Conservation (phyloP, 1,140 invertebrate species). For the Homalodisca vitripennis region DNA sequence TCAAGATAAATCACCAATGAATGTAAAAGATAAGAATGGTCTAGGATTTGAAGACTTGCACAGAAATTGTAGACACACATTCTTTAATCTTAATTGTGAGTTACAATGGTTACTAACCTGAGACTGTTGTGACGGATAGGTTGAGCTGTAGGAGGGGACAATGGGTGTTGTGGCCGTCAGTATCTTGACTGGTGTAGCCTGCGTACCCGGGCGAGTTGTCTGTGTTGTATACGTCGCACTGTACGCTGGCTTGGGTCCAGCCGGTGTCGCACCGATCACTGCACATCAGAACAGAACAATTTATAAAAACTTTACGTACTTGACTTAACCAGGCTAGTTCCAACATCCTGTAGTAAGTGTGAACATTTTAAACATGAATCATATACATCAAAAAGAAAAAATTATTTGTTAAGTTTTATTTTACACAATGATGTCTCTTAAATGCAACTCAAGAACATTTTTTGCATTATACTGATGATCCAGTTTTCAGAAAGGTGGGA, state of each 20-base stretch:
- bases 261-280: conserved; percentile 28
- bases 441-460: no score
- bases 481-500: no score
- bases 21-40: no score
- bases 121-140: conserved; percentile 32
- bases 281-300: neutral
- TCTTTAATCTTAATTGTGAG: conserved; percentile 15
- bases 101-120: conserved; percentile 34
- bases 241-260: conserved; percentile 49
- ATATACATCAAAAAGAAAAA: no score
- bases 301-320: no score
- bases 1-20: no score
- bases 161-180: conserved; percentile 24
- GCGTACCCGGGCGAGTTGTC: conserved; percentile 56
- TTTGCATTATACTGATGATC: no score
- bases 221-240: conserved; percentile 65
- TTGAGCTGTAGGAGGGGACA: conserved; percentile 30
- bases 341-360: no score
- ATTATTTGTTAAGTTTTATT: no score
- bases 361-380: no score
- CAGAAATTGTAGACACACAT: neutral
- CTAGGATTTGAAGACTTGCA: neutral
- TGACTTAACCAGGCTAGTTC: no score
- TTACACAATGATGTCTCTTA: no score
- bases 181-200: conserved; percentile 30